Base-by-base conservation (phyloP, 30 jellyfish, hydroid and myxozoan genomes). In the Aurelia sp. region DNA sequence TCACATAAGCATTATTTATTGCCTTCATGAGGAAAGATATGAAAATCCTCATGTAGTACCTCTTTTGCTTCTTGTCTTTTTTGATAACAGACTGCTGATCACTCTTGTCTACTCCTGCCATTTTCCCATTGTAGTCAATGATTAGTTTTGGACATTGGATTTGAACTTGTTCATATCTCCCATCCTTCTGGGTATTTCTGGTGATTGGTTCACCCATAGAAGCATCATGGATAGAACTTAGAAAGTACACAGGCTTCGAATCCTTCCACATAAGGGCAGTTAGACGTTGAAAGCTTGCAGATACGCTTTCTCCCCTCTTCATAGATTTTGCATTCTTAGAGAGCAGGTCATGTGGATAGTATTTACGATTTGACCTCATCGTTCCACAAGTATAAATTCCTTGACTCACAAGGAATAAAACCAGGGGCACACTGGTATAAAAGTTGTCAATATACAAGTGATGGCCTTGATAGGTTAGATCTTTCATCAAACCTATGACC, bases 191-290 rank as follows among this genome's bases (percentile, higher is more conserved):
- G 1, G 48, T 63, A 67, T 53, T 63, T 38, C 24, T 82, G 21
- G 92, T 78, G 69, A 18, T 74, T 63, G 88, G 81, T 55, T 62
- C 44, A 19, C 72, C 64, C 53, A 52, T 13, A 17, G 73, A 67
- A 67, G 95, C 80, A 27, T 85, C 96, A 69, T 88, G 93, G 69
- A 76, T 78, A 21, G 84, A 78, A 13, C 89, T 78, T n/a, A 88
- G 63, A 19, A 88, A 15, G 63, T 51, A 59, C 19, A 87, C 96
- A 30, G 96, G 69, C 81, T 65, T 87, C 0, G 61, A 50, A 92
- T 87, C 92, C 82, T 80, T 87, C 96, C 96, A 87, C 65, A 77
- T 87, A 31, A 59, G 81, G 31, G 27, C 73, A 52, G 63, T 33
- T 27, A 76, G 72, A 35, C 74, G 87, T 19, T 74, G 30, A n/a